A percentile compares a stretch with the other conserved stretches of the same genome.
Evolutionary conservation across 2,797 vertebrate genomes (phyloP).

Genomic region (Pyrocephalus nanus): DNA sequence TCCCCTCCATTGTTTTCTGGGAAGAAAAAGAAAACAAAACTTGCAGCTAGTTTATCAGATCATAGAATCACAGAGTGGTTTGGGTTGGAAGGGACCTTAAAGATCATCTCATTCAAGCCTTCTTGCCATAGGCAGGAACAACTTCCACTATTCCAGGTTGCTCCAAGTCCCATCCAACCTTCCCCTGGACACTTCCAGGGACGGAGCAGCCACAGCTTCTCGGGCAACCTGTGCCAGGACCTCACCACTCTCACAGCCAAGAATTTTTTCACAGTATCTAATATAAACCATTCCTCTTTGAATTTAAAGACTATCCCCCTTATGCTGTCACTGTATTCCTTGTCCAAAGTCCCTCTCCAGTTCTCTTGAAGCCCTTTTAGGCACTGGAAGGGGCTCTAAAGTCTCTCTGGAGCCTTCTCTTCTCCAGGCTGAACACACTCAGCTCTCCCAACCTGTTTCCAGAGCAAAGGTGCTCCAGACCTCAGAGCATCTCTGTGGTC

Average conservation of each 20-base stretch:
- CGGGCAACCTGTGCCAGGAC: fast-evolving
- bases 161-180: background rate
- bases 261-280: background rate
- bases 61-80: background rate
- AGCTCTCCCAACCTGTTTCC: background rate
- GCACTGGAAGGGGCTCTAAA: background rate
- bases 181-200: too few relatives aligned
- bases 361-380: background rate
- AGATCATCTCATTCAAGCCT: background rate
- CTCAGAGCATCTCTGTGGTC: fast-evolving
- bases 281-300: background rate
- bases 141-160: fast-evolving
- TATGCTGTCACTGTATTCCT: background rate
- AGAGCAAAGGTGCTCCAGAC: background rate
- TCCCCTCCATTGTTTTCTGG: background rate
- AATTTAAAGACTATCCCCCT: background rate
- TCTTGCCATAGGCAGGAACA: background rate
- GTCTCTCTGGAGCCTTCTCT: background rate
- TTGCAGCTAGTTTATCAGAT: background rate
- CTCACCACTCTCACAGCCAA: background rate
- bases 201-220: background rate
- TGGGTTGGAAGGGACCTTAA: background rate
- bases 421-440: fast-evolving
- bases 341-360: background rate
- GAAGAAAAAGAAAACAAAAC: background rate